A percentile compares a stretch with the other conserved stretches of the same genome.
Conservation (phyloP, 1,140 invertebrate genomes). For the Steinernema khuongi region DNA sequence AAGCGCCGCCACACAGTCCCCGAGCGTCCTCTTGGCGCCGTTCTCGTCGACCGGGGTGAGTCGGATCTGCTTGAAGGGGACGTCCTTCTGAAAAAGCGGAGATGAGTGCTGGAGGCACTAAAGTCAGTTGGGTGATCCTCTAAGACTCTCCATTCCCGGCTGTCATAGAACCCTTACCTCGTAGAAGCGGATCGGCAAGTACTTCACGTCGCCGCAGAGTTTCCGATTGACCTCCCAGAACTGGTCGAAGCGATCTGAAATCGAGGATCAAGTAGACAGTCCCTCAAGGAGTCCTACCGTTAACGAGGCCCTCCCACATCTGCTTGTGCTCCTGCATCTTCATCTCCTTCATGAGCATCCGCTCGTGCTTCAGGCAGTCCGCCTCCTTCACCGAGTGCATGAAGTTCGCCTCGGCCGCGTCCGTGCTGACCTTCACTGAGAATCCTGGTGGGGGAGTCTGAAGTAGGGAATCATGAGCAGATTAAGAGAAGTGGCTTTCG, state of each 20-base stretch:
- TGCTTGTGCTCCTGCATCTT: constrained; percentile 95
- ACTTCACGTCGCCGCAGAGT: constrained; percentile 69
- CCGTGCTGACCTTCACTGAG: constrained; percentile 64
- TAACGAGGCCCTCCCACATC: constrained; percentile 84
- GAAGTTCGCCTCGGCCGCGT: constrained; percentile 84
- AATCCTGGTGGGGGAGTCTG: neutral
- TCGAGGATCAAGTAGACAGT: constrained; percentile 17
- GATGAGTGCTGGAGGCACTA: constrained; percentile 79
- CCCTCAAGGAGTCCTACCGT: constrained; percentile 67
- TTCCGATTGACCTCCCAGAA: constrained; percentile 94
- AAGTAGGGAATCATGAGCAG: constrained; percentile 40
- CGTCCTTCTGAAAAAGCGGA: constrained; percentile 67
- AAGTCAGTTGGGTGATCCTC: constrained; percentile 81
- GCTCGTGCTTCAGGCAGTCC: constrained; percentile 87
- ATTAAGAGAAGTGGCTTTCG: constrained; percentile 63
- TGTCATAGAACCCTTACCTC: constrained; percentile 21
- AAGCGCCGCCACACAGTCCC: constrained; percentile 28
- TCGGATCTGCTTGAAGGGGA: constrained; percentile 67
- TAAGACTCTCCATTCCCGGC: constrained; percentile 31
- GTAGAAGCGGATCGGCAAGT: constrained; percentile 53
- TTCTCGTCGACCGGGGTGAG: constrained; percentile 71
- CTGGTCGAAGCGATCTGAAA: constrained; percentile 91
- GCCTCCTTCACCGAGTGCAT: constrained; percentile 94
- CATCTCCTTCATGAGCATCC: constrained; percentile 84
- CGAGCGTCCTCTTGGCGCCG: constrained; percentile 62